Evolutionary conservation across 1,140 invertebrate species (phyloP).

Genomic region (Telenomus remus): DNA sequence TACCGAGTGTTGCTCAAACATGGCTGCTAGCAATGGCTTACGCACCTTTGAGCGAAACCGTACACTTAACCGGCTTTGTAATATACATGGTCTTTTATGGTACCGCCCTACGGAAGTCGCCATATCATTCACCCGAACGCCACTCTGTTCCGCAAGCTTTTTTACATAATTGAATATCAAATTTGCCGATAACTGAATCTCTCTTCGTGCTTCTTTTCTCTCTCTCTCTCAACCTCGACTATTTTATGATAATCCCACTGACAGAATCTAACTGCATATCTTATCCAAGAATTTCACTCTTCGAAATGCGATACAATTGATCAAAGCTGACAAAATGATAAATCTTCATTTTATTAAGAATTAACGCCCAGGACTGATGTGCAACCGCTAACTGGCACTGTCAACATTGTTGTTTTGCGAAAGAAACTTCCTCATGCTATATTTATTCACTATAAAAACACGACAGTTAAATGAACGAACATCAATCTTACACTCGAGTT

Average conservation of each 20-base stretch:
- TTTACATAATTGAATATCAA: conserved; percentile 55
- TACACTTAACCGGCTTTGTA: conserved; percentile 61
- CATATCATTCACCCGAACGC: conserved; percentile 57
- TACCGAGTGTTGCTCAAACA: conserved; percentile 47
- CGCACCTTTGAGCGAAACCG: conserved; percentile 46
- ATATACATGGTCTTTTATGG: conserved; percentile 56
- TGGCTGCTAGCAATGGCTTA: conserved; percentile 57
- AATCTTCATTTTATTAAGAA: background rate
- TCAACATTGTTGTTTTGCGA: too few relatives aligned
- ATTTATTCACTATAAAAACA: too few relatives aligned
- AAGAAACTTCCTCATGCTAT: too few relatives aligned
- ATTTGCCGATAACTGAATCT: conserved; percentile 45
- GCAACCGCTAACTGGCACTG: too few relatives aligned
- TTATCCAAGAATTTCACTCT: too few relatives aligned
- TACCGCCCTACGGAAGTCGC: conserved; percentile 69
- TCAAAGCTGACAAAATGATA: conserved; percentile 16
- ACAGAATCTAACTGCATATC: too few relatives aligned
- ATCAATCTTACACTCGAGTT: too few relatives aligned
- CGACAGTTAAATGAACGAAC: too few relatives aligned
- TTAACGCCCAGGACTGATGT: background rate
- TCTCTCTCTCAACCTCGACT: conserved; percentile 13
- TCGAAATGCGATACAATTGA: conserved; percentile 11
- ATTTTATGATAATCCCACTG: conserved; percentile 39
- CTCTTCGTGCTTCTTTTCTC: conserved; percentile 25
- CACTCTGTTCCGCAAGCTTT: conserved; percentile 28